These are phyloP conservation scores for Nomada hirtipes DNA, from an alignment of 2,888 invertebrate species.

Conservation along the genomic window DNA sequence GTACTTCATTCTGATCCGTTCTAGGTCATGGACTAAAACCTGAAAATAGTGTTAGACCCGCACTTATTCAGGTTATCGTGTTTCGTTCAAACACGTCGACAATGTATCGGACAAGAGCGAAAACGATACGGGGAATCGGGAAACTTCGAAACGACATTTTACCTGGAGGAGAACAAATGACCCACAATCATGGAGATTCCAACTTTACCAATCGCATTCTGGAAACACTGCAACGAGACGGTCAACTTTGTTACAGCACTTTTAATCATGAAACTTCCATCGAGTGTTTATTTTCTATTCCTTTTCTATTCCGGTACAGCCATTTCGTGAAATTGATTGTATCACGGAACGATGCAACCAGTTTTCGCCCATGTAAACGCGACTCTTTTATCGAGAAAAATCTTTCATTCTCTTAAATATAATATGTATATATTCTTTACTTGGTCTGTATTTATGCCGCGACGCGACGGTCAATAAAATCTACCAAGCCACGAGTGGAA, in stretches of 20 bases:
- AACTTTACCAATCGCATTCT: constrained; percentile 67
- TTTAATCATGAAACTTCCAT: constrained; percentile 61
- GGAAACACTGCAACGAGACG: constrained; percentile 39
- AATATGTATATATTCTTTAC: no score
- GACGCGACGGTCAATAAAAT: neutral
- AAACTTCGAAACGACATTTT: constrained; percentile 64
- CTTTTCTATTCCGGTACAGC: constrained; percentile 48
- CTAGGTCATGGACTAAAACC: no score
- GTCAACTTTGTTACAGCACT: constrained; percentile 54
- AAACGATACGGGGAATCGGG: constrained; percentile 30
- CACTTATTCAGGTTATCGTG: no score
- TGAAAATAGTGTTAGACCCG: no score
- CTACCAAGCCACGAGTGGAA: neutral
- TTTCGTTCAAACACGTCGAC: neutral
- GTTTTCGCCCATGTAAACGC: neutral
- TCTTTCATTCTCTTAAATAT: neutral
- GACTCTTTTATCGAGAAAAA: constrained; percentile 17
- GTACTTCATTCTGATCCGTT: no score
- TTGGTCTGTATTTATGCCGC: no score
- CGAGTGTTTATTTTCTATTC: constrained; percentile 58
- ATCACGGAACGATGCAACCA: constrained; percentile 1
- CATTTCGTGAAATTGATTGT: constrained; percentile 48
- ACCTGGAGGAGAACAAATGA: constrained; percentile 36
- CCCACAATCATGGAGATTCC: constrained; percentile 52
- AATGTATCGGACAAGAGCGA: constrained; percentile 1